phyloP scores from a whole-genome alignment of 2,888 invertebrate genomes.

The Asteroscopus sphinx region DNA sequence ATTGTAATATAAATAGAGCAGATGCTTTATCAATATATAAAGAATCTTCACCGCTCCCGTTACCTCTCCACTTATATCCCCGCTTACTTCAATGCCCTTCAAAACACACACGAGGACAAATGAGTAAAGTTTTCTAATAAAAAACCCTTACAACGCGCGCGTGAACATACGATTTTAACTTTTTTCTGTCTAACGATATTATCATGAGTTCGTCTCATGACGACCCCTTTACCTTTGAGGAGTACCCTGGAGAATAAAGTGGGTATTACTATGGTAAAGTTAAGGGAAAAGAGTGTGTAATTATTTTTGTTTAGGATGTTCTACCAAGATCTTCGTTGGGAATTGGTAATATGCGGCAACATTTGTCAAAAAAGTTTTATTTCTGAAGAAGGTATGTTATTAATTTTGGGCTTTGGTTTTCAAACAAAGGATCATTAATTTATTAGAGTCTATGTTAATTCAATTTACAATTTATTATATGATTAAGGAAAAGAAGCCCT shows the following conservation, averaged over 20 bases:
- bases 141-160: conserved; percentile 43
- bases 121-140: conserved; percentile 61
- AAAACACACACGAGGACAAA: conserved; percentile 52
- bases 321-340: conserved; percentile 20
- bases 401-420: neutral
- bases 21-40: no score
- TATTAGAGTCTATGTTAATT: no score
- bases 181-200: conserved; percentile 48
- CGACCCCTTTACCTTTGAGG: conserved; percentile 22
- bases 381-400: neutral
- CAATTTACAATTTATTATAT: no score
- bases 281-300: conserved; percentile 26
- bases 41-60: neutral
- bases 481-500: no score
- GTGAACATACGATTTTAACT: conserved; percentile 54
- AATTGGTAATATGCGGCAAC: neutral
- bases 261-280: conserved; percentile 24
- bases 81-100: conserved; percentile 17
- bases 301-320: conserved; percentile 31
- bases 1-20: no score
- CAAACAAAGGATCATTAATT: no score
- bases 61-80: neutral
- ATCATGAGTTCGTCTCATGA: conserved; percentile 43
- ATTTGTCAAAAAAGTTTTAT: neutral
- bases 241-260: conserved; percentile 24